phyloP scores from a whole-genome alignment of 2,888 invertebrate genomes.

The Mimas tiliae region DNA sequence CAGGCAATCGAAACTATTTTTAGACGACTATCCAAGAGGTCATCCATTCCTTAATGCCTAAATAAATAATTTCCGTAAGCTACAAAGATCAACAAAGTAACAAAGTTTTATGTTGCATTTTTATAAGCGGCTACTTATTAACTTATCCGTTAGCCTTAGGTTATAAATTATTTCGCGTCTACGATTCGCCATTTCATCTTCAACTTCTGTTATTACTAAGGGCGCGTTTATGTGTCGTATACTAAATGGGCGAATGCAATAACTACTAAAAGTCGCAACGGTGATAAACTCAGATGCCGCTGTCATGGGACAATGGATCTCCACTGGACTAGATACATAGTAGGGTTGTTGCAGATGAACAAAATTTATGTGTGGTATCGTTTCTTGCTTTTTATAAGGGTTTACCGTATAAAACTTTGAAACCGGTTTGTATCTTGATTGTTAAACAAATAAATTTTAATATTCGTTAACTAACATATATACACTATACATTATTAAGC shows the following conservation, averaged over 20 bases:
- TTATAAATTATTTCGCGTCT: constrained; percentile 55
- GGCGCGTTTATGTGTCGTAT: constrained; percentile 61
- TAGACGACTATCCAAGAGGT: constrained; percentile 27
- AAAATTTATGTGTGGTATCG: background rate
- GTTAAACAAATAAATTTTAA: too few relatives aligned
- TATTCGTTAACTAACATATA: too few relatives aligned
- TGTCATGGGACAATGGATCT: constrained; percentile 70
- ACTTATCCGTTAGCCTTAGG: constrained; percentile 41
- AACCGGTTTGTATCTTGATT: background rate
- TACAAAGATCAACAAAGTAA: constrained; percentile 41
- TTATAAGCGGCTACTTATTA: constrained; percentile 46
- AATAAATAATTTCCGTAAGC: constrained; percentile 38
- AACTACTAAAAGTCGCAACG: constrained; percentile 66
- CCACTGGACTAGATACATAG: constrained; percentile 48
- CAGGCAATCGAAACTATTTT: background rate
- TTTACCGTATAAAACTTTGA: background rate
- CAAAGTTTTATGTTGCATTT: constrained; percentile 48
- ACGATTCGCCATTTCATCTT: constrained; percentile 58
- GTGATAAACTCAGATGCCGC: constrained; percentile 67
- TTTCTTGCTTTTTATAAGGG: too few relatives aligned
- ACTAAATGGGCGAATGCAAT: constrained; percentile 62
- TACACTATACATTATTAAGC: too few relatives aligned
- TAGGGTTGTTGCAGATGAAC: constrained; percentile 42
- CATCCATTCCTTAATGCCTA: constrained; percentile 34
- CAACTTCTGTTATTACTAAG: constrained; percentile 57